Evolutionary conservation across 2,113 vertebrate species (phyloP).

Genomic region (Aptenodytes forsteri): DNA sequence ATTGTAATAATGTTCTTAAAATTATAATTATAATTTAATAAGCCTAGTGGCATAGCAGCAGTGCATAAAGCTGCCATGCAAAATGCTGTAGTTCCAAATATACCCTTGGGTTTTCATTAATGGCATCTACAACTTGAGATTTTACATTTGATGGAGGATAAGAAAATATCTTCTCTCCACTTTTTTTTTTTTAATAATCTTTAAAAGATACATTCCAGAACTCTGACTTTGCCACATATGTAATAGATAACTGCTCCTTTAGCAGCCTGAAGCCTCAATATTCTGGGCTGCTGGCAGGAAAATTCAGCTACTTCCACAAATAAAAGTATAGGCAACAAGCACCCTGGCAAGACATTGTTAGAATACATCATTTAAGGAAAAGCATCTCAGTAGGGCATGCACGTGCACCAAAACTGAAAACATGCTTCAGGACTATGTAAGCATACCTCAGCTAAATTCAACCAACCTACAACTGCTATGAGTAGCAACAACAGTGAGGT

Average conservation of each 20-base stretch:
- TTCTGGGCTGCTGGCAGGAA: not conserved
- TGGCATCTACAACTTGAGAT: not conserved
- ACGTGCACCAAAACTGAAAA: accelerated
- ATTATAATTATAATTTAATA: slow-evolving; percentile 1
- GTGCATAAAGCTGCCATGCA: not conserved
- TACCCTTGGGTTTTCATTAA: not conserved
- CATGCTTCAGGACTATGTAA: not conserved
- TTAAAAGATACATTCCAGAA: not conserved
- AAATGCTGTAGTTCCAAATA: not conserved
- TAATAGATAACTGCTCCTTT: not conserved
- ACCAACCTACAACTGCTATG: not conserved
- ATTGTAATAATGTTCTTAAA: not conserved
- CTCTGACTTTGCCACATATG: not conserved
- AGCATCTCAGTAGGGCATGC: not conserved
- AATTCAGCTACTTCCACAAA: not conserved
- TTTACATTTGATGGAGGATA: not conserved
- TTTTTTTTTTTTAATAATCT: no score
- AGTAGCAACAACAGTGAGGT: not conserved
- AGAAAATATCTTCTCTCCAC: not conserved
- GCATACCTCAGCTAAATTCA: not conserved
- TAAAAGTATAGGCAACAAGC: not conserved
- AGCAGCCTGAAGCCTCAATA: not conserved
- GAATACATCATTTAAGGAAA: not conserved
- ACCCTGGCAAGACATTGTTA: not conserved
- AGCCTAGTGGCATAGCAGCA: not conserved